phyloP scores from a whole-genome alignment of 1,140 invertebrate genomes.

The Sesamia nonagrioides region DNA sequence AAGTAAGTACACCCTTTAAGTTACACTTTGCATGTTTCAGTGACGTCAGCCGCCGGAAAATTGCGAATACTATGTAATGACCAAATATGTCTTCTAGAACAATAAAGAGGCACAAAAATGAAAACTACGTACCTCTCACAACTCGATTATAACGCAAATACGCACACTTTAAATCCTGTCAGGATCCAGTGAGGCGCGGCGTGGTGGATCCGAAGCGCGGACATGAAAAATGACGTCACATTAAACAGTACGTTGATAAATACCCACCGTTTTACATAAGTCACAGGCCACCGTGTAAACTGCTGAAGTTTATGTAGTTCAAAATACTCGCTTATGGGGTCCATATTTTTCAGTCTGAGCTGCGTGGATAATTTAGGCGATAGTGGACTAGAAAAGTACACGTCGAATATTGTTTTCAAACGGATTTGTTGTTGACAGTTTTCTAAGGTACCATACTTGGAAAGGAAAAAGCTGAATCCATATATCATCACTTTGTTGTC shows the following conservation, averaged over 20 bases:
- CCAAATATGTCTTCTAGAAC: too few species aligned
- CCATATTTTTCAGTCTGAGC: neutral
- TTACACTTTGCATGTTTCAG: too few species aligned
- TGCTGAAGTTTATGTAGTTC: constrained; percentile 38
- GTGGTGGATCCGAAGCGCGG: constrained; percentile 24
- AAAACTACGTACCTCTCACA: neutral
- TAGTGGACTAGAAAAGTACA: neutral
- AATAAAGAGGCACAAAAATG: neutral
- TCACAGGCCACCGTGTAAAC: constrained; percentile 36
- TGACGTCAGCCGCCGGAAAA: too few species aligned
- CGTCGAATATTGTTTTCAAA: too few species aligned
- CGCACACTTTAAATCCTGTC: constrained; percentile 28
- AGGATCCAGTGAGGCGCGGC: constrained; percentile 24
- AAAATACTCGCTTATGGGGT: constrained; percentile 14
- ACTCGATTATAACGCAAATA: constrained; percentile 20
- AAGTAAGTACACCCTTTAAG: too few species aligned
- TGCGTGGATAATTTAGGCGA: neutral
- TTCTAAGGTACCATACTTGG: too few species aligned
- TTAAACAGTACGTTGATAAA: constrained; percentile 36
- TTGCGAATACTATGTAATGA: too few species aligned
- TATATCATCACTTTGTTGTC: too few species aligned
- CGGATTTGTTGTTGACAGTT: too few species aligned
- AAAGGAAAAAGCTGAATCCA: too few species aligned
- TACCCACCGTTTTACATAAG: constrained; percentile 38
- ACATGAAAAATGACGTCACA: constrained; percentile 40